A percentile compares a stretch with the other conserved stretches of the same genome.
These are phyloP conservation scores for Sylvilagus bachmani DNA, from an alignment of 2,113 vertebrate genomes.

Conservation along the genomic window DNA sequence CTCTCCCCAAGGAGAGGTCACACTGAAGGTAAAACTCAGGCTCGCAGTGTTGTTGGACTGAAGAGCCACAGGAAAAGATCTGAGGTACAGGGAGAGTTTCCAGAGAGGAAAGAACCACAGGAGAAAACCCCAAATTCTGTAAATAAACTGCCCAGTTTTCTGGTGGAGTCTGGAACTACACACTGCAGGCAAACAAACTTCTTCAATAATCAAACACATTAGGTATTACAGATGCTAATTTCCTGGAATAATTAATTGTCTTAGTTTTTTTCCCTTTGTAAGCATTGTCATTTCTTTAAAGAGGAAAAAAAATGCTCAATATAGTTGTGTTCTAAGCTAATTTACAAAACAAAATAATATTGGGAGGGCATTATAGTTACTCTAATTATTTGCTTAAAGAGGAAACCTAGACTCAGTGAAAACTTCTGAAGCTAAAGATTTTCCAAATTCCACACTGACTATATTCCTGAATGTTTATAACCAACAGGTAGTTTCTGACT, in stretches of 20 bases:
- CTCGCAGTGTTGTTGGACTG: background rate
- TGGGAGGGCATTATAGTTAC: background rate
- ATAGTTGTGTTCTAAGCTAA: constrained; percentile 32
- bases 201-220: background rate
- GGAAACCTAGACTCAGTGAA: constrained; percentile 3
- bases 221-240: background rate
- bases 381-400: background rate
- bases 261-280: background rate
- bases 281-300: background rate
- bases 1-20: background rate
- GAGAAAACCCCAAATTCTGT: background rate
- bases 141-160: background rate
- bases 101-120: background rate
- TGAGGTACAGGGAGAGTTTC: background rate
- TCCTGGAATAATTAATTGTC: background rate
- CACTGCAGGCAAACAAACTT: background rate
- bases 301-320: background rate
- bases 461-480: constrained; percentile 20
- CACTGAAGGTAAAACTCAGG: background rate
- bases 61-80: background rate
- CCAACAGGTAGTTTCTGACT: background rate
- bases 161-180: background rate
- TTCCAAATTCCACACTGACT: background rate
- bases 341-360: background rate
- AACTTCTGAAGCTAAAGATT: background rate